A percentile compares a stretch with the other conserved stretches of the same genome.
Conservation (phyloP, 2,888 invertebrate species). For the Thyatira batis region DNA sequence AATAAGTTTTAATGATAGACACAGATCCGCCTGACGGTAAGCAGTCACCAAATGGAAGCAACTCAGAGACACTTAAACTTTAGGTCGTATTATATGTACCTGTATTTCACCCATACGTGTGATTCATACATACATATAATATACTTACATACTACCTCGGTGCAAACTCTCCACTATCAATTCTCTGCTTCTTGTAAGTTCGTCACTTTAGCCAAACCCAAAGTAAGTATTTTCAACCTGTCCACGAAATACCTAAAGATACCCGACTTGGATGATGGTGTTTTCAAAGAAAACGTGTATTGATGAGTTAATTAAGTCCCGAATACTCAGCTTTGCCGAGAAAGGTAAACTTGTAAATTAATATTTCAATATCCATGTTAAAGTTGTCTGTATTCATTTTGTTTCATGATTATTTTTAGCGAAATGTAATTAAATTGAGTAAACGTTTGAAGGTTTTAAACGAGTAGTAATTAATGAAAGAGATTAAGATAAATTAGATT, state of each 20-base stretch:
- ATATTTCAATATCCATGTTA: slow-evolving; percentile 3
- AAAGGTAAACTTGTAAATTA: slow-evolving; percentile 5
- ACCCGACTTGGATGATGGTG: slow-evolving; percentile 41
- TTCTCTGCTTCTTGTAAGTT: too few species aligned
- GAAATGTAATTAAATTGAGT: neutral
- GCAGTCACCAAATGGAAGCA: too few species aligned
- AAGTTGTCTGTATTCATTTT: neutral
- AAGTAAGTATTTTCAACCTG: slow-evolving; percentile 25
- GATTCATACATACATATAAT: too few species aligned
- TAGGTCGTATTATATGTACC: too few species aligned
- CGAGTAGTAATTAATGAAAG: neutral
- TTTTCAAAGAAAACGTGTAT: slow-evolving; percentile 64
- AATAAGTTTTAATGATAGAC: too few species aligned
- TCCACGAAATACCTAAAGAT: slow-evolving; percentile 54
- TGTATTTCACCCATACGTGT: too few species aligned
- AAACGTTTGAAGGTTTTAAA: neutral
- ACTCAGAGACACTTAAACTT: too few species aligned
- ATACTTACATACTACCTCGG: too few species aligned
- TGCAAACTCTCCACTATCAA: too few species aligned
- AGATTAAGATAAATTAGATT: neutral
- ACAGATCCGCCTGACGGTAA: too few species aligned
- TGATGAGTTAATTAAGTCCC: slow-evolving; percentile 64
- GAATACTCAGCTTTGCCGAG: slow-evolving; percentile 21
- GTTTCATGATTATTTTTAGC: neutral
- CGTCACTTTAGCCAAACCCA: neutral